A percentile compares a stretch with the other conserved stretches of the same genome.
Conservation (phyloP, 2,888 invertebrate genomes). For the Idaea aversata region DNA sequence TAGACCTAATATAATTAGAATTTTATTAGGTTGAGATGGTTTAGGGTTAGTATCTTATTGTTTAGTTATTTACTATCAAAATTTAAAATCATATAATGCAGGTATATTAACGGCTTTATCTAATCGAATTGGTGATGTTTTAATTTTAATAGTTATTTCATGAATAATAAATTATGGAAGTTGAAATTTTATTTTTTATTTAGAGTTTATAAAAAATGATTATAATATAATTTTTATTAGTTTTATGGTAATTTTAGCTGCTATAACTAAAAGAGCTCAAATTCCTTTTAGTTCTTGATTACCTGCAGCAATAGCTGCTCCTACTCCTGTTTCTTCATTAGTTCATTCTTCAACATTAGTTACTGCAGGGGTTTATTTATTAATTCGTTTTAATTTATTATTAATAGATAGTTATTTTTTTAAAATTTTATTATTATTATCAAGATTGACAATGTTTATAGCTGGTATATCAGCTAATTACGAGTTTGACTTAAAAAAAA, state of each 20-base stretch:
- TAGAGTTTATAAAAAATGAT: constrained; percentile 71
- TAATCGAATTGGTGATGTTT: constrained; percentile 87
- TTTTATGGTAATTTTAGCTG: constrained; percentile 73
- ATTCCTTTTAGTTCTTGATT: constrained; percentile 89
- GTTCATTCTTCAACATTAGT: constrained; percentile 89
- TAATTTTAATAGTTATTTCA: constrained; percentile 82
- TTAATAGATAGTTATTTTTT: constrained; percentile 61
- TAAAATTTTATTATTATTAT: constrained; percentile 77
- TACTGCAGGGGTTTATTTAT: constrained; percentile 86
- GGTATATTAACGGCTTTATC: constrained; percentile 86
- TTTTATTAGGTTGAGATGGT: constrained; percentile 87
- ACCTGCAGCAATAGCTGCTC: constrained; percentile 88
- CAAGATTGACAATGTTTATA: constrained; percentile 81
- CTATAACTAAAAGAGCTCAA: constrained; percentile 89
- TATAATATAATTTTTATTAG: constrained; percentile 63
- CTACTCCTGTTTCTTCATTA: constrained; percentile 87
- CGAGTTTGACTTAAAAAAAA: constrained; percentile 87
- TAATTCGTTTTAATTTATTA: constrained; percentile 84
- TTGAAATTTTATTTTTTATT: constrained; percentile 78
- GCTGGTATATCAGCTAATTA: constrained; percentile 81
- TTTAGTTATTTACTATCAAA: constrained; percentile 87
- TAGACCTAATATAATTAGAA: constrained; percentile 84
- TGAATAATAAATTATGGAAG: constrained; percentile 79
- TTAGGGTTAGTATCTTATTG: constrained; percentile 86
- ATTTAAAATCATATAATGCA: constrained; percentile 84